These are phyloP conservation scores for Promerops cafer DNA, from an alignment of 2,113 vertebrate genomes.

Conservation along the genomic window DNA sequence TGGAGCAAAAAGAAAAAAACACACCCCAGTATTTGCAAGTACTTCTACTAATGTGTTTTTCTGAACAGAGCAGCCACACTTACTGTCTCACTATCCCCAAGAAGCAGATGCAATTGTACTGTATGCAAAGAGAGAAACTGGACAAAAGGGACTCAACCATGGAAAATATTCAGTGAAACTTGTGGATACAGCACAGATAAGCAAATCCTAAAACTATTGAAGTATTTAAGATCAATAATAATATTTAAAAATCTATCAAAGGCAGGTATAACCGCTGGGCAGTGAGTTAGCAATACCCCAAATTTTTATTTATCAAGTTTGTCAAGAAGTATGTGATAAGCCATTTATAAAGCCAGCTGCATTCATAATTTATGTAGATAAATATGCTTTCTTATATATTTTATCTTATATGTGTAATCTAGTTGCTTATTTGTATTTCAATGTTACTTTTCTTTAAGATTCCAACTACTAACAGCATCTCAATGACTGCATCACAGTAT, in stretches of 20 bases:
- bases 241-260: neutral
- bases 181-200: neutral
- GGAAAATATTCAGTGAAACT: neutral
- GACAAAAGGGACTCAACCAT: neutral
- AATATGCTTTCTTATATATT: neutral
- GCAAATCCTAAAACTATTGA: neutral
- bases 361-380: neutral
- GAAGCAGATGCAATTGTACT: neutral
- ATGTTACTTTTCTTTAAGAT: neutral
- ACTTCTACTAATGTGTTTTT: neutral
- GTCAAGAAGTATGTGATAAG: neutral
- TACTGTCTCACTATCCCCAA: neutral
- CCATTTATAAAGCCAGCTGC: neutral
- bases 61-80: neutral
- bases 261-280: neutral
- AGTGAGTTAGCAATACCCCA: neutral
- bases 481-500: neutral
- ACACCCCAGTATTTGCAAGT: neutral
- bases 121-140: neutral
- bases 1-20: neutral
- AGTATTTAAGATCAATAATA: neutral
- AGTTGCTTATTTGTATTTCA: neutral
- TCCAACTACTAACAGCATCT: neutral
- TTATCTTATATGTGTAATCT: neutral
- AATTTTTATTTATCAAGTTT: neutral